Conservation (phyloP, 2,888 invertebrate species). For the Caenorhabditis sp. region DNA sequence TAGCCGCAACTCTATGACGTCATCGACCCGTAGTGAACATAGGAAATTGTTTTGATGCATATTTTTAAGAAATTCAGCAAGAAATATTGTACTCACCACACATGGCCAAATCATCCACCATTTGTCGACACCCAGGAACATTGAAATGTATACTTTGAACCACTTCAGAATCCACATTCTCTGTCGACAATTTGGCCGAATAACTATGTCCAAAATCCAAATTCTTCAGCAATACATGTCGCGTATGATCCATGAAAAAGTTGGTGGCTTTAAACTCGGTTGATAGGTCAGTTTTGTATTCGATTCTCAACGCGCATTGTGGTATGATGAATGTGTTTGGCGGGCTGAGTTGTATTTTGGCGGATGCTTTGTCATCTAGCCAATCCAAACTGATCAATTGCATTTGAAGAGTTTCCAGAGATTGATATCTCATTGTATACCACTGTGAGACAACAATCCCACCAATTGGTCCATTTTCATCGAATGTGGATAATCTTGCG, state of each 20-base stretch:
- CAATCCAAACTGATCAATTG: slow-evolving; percentile 13
- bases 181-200: slow-evolving; percentile 26
- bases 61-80: too few relatives aligned
- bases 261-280: slow-evolving; percentile 9
- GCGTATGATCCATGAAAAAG: slow-evolving; percentile 33
- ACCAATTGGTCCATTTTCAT: slow-evolving; percentile 32
- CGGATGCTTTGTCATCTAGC: slow-evolving; percentile 51
- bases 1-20: too few relatives aligned
- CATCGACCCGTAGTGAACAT: too few relatives aligned
- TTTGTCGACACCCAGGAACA: slow-evolving; percentile 39
- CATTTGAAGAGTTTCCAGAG: too few relatives aligned
- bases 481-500: slow-evolving; percentile 30
- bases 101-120: slow-evolving; percentile 44
- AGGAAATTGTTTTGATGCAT: too few relatives aligned
- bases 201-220: slow-evolving; percentile 44
- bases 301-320: slow-evolving; percentile 24
- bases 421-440: too few relatives aligned
- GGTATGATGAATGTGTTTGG: slow-evolving; percentile 18
- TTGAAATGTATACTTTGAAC: slow-evolving; percentile 22
- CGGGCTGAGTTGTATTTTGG: slow-evolving; percentile 21
- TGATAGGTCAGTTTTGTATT: slow-evolving; percentile 22
- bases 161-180: too few relatives aligned
- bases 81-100: slow-evolving; percentile 52
- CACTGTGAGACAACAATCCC: slow-evolving; percentile 33
- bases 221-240: slow-evolving; percentile 41